Conservation (phyloP, 1,140 invertebrate genomes). For the Eubasilissa regina region DNA sequence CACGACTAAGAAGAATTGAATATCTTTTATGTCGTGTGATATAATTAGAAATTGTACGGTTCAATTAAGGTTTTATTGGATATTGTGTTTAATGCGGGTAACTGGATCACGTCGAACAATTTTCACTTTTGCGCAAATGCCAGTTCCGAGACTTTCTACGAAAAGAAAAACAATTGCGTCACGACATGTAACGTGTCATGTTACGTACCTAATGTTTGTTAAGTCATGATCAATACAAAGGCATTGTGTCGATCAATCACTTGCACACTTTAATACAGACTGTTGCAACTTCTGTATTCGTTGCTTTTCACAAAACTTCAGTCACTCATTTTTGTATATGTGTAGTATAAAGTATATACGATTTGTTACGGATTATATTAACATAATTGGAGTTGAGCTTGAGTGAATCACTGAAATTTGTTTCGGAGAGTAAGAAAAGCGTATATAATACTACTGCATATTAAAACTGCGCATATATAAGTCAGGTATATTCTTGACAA, state of each 20-base stretch:
- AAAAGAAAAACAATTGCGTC: constrained; percentile 27
- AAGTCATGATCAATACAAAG: not conserved
- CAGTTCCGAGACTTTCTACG: constrained; percentile 14
- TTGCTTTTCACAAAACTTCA: too few species aligned
- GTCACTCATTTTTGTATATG: too few species aligned
- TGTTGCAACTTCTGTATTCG: too few species aligned
- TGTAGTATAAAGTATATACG: too few species aligned
- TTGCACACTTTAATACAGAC: not conserved
- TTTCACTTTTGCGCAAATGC: constrained; percentile 21
- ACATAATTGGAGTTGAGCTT: too few species aligned
- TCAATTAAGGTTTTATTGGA: not conserved
- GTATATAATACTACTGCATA: too few species aligned
- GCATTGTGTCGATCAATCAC: not conserved
- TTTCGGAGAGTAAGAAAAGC: too few species aligned
- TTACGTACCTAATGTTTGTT: not conserved
- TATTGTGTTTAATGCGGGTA: not conserved
- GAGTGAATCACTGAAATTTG: too few species aligned
- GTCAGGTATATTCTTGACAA: too few species aligned
- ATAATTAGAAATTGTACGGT: not conserved
- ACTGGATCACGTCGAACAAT: not conserved
- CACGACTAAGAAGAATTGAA: not conserved
- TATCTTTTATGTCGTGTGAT: not conserved
- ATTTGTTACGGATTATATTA: too few species aligned
- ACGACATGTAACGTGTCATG: not conserved
- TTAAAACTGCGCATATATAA: too few species aligned